Percentiles rank a stretch among this genome's conserved stretches.
Evolutionary conservation across 2,797 vertebrate species (phyloP).

Genomic region (Manis crassicaudata): DNA sequence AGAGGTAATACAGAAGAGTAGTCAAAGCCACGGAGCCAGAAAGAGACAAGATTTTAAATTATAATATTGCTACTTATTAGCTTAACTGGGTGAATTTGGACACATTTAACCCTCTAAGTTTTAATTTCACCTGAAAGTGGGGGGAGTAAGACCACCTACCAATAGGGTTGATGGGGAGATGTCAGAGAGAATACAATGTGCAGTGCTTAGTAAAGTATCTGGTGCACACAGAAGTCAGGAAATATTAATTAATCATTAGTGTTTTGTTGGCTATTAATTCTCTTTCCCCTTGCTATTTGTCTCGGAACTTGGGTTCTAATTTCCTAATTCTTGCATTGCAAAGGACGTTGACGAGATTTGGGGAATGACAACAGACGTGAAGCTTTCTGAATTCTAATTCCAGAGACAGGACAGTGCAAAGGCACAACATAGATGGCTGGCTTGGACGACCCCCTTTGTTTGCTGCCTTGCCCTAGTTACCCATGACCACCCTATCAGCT

Average conservation of each 20-base stretch:
- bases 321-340: conserved; percentile 4
- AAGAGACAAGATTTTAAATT: not conserved
- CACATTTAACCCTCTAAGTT: not conserved
- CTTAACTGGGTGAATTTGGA: conserved; percentile 11
- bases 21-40: conserved; percentile 1
- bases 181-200: not conserved
- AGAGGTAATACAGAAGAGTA: not conserved
- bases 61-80: not conserved
- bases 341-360: not conserved
- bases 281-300: not conserved
- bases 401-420: not conserved
- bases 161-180: not conserved
- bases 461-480: too few species aligned
- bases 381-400: not conserved
- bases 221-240: not conserved
- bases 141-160: not conserved
- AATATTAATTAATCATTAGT: not conserved
- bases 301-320: not conserved
- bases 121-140: not conserved
- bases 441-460: not conserved
- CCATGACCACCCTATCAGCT: not conserved
- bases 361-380: not conserved
- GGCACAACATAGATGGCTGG: not conserved
- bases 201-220: not conserved
- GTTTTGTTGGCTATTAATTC: not conserved